Percentiles rank a stretch among this genome's conserved stretches.
Evolutionary conservation across 2,888 invertebrate species (phyloP).

Genomic region (Drosophila koepferae): DNA sequence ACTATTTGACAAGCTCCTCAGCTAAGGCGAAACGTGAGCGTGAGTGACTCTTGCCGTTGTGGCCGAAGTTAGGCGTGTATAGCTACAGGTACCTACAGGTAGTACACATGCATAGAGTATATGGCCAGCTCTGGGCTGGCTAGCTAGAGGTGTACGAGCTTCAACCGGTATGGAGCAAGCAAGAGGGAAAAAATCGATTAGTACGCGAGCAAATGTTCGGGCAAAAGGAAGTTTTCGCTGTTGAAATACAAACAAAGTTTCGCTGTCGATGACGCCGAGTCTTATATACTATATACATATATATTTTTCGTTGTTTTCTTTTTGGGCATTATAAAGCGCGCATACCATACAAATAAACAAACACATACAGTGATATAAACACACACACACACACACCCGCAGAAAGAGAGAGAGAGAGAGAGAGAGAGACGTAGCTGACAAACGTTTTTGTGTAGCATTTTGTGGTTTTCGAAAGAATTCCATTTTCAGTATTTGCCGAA

Average conservation of each 20-base stretch:
- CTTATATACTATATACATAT: slow-evolving; percentile 24
- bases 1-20: slow-evolving; percentile 62
- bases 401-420: not conserved
- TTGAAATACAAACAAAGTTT: slow-evolving; percentile 55
- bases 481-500: slow-evolving; percentile 83
- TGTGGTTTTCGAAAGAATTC: slow-evolving; percentile 78
- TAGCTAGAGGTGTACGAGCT: slow-evolving; percentile 17
- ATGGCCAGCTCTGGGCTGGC: slow-evolving; percentile 37
- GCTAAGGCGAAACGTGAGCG: slow-evolving; percentile 48
- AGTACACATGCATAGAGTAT: slow-evolving; percentile 2
- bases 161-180: slow-evolving; percentile 18
- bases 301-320: slow-evolving; percentile 32
- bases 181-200: slow-evolving; percentile 69
- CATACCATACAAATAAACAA: slow-evolving; percentile 33
- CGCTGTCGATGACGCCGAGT: slow-evolving; percentile 50
- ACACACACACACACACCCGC: not conserved
- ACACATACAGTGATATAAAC: slow-evolving; percentile 24
- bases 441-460: slow-evolving; percentile 66
- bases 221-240: slow-evolving; percentile 59
- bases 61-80: slow-evolving; percentile 22
- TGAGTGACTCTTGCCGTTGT: slow-evolving; percentile 35
- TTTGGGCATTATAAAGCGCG: slow-evolving; percentile 51
- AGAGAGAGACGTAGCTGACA: slow-evolving; percentile 43
- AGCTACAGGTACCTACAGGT: slow-evolving; percentile 32
- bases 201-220: slow-evolving; percentile 56